Conservation (phyloP, 2,113 vertebrate genomes). For the Chloropsis cyanopogon region DNA sequence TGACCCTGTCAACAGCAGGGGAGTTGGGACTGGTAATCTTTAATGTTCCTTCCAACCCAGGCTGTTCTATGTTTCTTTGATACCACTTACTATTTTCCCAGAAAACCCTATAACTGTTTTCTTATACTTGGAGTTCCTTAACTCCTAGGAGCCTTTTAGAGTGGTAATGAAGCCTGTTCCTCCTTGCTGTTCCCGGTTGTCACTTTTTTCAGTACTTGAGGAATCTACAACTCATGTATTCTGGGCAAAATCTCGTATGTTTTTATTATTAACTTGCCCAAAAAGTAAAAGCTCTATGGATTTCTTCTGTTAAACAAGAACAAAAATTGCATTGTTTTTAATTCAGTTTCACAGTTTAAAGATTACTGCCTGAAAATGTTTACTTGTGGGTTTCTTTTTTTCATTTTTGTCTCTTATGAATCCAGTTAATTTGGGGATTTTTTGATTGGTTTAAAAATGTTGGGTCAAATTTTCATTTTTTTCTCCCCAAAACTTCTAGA, state of each 20-base stretch:
- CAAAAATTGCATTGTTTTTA: background rate
- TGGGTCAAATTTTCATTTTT: background rate
- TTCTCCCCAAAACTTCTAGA: accelerated
- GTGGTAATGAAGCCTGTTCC: background rate
- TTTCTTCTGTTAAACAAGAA: background rate
- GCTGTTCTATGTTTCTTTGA: background rate
- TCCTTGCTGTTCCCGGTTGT: background rate
- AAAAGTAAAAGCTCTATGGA: background rate
- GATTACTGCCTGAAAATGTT: background rate
- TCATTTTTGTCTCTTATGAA: background rate
- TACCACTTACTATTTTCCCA: background rate
- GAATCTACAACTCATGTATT: background rate
- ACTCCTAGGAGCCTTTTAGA: background rate
- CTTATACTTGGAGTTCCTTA: background rate
- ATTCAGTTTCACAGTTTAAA: background rate
- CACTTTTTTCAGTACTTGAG: background rate
- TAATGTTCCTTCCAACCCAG: background rate
- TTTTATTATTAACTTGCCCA: background rate
- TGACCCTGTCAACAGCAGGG: background rate
- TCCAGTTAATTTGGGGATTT: background rate
- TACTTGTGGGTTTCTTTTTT: background rate
- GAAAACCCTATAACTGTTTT: background rate
- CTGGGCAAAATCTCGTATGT: background rate
- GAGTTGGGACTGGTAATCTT: background rate
- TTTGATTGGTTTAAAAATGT: accelerated